Conservation (phyloP, 2,888 invertebrate species). For the Oxystoma pomonae region DNA sequence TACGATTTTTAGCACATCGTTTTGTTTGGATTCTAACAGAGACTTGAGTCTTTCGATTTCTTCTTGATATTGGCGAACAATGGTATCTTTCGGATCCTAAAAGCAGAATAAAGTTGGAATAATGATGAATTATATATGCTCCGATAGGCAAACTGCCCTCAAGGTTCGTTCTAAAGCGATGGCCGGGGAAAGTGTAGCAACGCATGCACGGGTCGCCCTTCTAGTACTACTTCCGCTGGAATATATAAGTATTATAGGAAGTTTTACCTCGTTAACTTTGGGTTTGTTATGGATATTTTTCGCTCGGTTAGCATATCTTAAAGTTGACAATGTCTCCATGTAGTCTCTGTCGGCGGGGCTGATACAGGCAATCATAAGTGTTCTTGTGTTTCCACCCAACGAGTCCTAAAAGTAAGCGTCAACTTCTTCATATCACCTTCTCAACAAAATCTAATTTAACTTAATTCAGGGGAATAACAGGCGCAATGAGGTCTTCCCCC, state of each 20-base stretch:
- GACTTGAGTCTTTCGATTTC: conserved; percentile 71
- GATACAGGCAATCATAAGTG: conserved; percentile 82
- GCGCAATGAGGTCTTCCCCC: too few species aligned
- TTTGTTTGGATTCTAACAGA: conserved; percentile 47
- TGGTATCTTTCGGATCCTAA: conserved; percentile 81
- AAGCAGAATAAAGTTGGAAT: too few species aligned
- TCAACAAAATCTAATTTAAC: conserved; percentile 1
- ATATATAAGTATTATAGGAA: too few species aligned
- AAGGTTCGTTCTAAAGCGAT: too few species aligned
- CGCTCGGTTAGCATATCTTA: conserved; percentile 80
- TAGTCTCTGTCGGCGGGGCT: conserved; percentile 80
- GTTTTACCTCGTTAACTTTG: conserved; percentile 68
- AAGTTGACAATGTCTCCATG: conserved; percentile 77
- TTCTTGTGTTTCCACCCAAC: conserved; percentile 83
- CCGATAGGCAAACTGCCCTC: too few species aligned
- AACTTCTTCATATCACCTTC: too few species aligned
- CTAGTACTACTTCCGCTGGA: too few species aligned
- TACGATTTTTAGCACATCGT: conserved; percentile 34
- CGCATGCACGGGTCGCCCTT: too few species aligned
- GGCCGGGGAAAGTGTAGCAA: too few species aligned
- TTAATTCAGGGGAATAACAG: conserved; percentile 6
- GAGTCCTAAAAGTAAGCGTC: conserved; percentile 64
- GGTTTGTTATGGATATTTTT: conserved; percentile 85
- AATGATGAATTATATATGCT: too few species aligned
- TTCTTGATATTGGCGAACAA: conserved; percentile 77